Base-by-base conservation (phyloP, 2,888 invertebrate species). In the Syrphus vitripennis region DNA sequence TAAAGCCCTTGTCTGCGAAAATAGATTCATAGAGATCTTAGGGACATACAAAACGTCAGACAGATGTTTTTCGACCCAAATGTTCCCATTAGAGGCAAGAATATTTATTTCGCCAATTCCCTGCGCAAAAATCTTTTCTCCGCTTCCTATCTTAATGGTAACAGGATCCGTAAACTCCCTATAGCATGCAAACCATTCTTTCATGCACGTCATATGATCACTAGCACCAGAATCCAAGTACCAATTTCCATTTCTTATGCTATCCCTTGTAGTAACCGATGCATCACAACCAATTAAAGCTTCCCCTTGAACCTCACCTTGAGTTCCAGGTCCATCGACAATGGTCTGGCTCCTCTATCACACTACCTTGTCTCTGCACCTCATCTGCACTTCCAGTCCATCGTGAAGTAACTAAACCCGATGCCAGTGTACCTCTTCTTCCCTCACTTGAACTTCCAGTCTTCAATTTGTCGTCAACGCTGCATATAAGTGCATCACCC, bases 1-100 rank as follows among this genome's bases (percentile, higher is more conserved):
- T n/a, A 57, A 55, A 21, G 63, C 70, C 6, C 55, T 42, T 29
- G 48, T 63, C 42, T 71, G 71, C n/a, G 88, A 89, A 77, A 88
- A 88, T 29, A 88, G 37, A 86, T 88, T 89, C 34, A 83, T 26
- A 10, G 77, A 42, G 16, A 88, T 79, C 9, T 74, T 71, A 21
- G 88, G 88, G 2, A 88, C 88, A 69, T 87, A 87, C 0, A 88
- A 57, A 14, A 88, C 88, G 6, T 88, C 71, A 14, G 69, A 70
- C 19, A 88, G 63, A 57, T 80, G 69, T 34, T 84, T 88, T 29
- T 48, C 19, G 26, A 59, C 70, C 53, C 77, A 72, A 67, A 83
- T 70, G 59, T 75, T 79, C 42, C 75, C 75, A 72, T 82, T 72
- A 75, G 65, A 88, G 4, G 81, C 82, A 55, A 82, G 21, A 55